A percentile compares a stretch with the other conserved stretches of the same genome.
Conservation (phyloP, 2,888 invertebrate species). For the Eremobia ochroleuca region DNA sequence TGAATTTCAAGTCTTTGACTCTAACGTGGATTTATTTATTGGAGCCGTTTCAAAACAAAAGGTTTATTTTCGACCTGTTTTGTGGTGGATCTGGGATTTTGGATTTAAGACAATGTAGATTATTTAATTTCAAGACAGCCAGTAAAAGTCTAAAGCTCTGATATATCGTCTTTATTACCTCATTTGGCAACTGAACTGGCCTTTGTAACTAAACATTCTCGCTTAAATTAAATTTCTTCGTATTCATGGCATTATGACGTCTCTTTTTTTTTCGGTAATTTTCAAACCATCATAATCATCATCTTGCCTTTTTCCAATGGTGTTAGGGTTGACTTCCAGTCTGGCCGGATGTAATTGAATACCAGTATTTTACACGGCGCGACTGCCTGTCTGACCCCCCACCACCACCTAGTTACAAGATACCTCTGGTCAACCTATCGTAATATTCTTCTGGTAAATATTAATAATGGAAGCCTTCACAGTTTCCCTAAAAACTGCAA, state of each 20-base stretch:
- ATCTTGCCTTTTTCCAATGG: not conserved
- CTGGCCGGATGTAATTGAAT: too few species aligned
- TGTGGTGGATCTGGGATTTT: conserved; percentile 12
- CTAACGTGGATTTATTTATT: conserved; percentile 41
- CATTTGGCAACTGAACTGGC: conserved; percentile 41
- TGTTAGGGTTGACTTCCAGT: not conserved
- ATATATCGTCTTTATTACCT: conserved; percentile 30
- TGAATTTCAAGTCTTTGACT: conserved; percentile 37
- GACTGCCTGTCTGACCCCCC: not conserved
- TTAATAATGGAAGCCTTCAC: not conserved
- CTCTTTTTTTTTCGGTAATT: not conserved
- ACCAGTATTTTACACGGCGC: not conserved
- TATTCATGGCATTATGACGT: not conserved
- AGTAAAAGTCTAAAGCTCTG: conserved; percentile 9
- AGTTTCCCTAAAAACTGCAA: not conserved
- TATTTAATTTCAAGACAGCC: conserved; percentile 18
- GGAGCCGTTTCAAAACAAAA: conserved; percentile 55
- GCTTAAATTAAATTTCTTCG: not conserved
- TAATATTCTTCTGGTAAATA: not conserved
- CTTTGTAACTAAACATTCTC: conserved; percentile 16
- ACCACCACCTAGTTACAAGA: not conserved
- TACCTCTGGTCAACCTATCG: not conserved
- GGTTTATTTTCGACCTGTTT: conserved; percentile 51
- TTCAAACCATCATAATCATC: not conserved
- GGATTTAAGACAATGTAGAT: conserved; percentile 18